Conservation (phyloP, 2,888 invertebrate species). For the Blastobasis adustella region DNA sequence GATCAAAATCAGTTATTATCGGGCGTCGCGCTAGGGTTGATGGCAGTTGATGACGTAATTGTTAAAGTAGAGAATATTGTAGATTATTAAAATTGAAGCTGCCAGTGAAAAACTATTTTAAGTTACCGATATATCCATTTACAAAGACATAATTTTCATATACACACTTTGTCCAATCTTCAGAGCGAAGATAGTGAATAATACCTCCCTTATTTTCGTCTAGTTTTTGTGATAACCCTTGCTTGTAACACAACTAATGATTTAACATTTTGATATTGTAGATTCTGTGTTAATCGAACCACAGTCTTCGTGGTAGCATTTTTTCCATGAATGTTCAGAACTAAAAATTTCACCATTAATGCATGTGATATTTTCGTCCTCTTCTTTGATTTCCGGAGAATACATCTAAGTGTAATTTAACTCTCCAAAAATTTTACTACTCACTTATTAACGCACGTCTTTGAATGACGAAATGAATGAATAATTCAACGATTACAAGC, state of each 20-base stretch:
- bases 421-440: slow-evolving; percentile 16
- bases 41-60: slow-evolving; percentile 49
- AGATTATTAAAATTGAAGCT: slow-evolving; percentile 47
- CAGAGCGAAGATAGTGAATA: slow-evolving; percentile 28
- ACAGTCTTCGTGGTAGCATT: slow-evolving; percentile 15
- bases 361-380: slow-evolving; percentile 38
- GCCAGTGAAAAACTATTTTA: slow-evolving; percentile 51
- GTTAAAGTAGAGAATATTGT: slow-evolving; percentile 41
- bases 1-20: slow-evolving; percentile 45
- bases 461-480: slow-evolving; percentile 41
- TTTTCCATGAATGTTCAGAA: slow-evolving; percentile 11
- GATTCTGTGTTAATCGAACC: slow-evolving; percentile 15
- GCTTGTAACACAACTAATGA: slow-evolving; percentile 74
- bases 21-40: slow-evolving; percentile 48
- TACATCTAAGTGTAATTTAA: slow-evolving; percentile 44
- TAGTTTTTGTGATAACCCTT: slow-evolving; percentile 67
- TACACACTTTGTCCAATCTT: slow-evolving; percentile 32
- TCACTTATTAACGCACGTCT: slow-evolving; percentile 43
- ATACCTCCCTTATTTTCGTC: slow-evolving; percentile 34
- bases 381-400: slow-evolving; percentile 34
- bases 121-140: slow-evolving; percentile 62
- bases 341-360: slow-evolving; percentile 26
- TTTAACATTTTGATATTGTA: slow-evolving; percentile 51
- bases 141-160: slow-evolving; percentile 55
- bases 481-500: slow-evolving; percentile 66